Percentiles rank a stretch among this genome's conserved stretches.
Evolutionary conservation across 2,888 invertebrate genomes (phyloP).

Genomic region (Erannis defoliaria): DNA sequence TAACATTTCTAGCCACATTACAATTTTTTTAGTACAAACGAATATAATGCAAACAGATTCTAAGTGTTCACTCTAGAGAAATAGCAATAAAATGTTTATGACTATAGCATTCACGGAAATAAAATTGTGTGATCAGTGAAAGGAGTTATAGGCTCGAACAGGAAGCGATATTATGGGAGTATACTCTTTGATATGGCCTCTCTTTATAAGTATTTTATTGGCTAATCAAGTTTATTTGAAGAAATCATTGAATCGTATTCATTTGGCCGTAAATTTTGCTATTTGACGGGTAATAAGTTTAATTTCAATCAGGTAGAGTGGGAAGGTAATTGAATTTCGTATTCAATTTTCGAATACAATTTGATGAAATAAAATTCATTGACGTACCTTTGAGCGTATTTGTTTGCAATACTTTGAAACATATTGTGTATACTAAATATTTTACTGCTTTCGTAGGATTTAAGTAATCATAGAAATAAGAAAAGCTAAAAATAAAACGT

Average conservation of each 20-base stretch:
- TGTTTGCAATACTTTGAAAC: not conserved
- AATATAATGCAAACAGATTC: constrained; percentile 11
- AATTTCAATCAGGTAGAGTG: constrained; percentile 44
- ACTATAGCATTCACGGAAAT: constrained; percentile 81
- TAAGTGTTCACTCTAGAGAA: constrained; percentile 77
- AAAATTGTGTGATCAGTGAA: constrained; percentile 77
- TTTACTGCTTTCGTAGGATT: no score
- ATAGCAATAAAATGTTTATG: constrained; percentile 83
- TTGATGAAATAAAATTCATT: constrained; percentile 2
- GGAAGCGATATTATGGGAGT: constrained; percentile 58
- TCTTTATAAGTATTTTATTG: constrained; percentile 58
- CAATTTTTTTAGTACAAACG: no score
- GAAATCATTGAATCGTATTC: constrained; percentile 51
- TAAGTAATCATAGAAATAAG: no score
- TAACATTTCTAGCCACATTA: no score
- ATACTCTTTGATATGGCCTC: constrained; percentile 59
- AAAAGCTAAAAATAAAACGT: no score
- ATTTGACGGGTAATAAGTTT: constrained; percentile 42
- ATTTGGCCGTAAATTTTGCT: constrained; percentile 35
- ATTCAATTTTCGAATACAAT: constrained; percentile 6
- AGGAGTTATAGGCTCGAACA: constrained; percentile 64
- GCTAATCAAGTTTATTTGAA: constrained; percentile 55
- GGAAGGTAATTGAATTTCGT: constrained; percentile 26
- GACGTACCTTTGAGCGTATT: not conserved
- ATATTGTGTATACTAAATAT: no score